Percentiles rank a stretch among this genome's conserved stretches.
phyloP scores from a whole-genome alignment of 2,797 vertebrate species.

The Brachymystax lenok region DNA sequence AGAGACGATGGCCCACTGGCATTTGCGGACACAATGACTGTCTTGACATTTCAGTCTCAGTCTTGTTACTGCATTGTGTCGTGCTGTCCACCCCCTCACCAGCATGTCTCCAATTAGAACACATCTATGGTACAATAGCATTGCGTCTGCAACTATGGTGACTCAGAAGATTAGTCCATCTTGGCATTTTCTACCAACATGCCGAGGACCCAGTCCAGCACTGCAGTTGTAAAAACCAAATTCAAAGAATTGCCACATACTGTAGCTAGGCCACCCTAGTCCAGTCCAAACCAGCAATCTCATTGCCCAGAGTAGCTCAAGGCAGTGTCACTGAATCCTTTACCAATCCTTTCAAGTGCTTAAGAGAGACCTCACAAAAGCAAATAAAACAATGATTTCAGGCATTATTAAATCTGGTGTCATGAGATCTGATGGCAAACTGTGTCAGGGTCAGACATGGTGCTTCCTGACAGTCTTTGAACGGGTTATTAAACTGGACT shows the following conservation, averaged over 20 bases:
- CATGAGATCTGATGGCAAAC: constrained; percentile 9
- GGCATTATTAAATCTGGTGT: constrained; percentile 9
- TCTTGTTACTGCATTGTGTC: neutral
- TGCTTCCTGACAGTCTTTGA: constrained; percentile 4
- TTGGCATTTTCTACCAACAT: neutral
- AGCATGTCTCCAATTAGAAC: constrained; percentile 7
- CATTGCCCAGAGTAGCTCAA: neutral
- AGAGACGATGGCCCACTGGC: neutral
- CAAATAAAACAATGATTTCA: constrained; percentile 10
- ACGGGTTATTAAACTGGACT: neutral
- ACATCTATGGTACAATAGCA: neutral
- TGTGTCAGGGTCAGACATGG: neutral
- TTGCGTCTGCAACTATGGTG: neutral
- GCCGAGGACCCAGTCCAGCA: neutral
- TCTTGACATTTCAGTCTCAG: too few relatives aligned
- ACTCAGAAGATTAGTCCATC: neutral
- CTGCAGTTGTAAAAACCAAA: neutral
- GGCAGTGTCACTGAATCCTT: neutral
- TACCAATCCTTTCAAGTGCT: too few relatives aligned
- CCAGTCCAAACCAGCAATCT: neutral
- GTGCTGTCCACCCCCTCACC: neutral
- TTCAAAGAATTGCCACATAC: neutral
- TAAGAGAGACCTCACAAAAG: neutral
- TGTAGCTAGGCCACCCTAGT: neutral
- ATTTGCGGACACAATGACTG: too few relatives aligned